Evolutionary conservation across 37 sponge, comb jelly and placozoan species (phyloP).

Genomic region (Hormiphora californensis): DNA sequence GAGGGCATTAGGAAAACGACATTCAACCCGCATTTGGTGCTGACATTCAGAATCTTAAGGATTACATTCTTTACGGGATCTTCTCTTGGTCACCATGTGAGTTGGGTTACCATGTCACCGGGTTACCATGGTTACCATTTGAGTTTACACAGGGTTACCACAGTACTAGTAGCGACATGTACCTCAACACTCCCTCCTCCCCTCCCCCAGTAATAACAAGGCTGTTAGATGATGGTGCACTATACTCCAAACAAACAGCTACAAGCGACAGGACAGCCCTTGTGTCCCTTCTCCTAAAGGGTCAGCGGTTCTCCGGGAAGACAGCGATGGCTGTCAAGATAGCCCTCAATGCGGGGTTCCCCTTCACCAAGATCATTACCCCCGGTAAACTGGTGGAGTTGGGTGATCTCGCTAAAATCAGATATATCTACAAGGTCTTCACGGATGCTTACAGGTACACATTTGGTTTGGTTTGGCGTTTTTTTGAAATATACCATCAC

Average conservation of each 20-base stretch:
- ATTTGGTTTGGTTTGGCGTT: too few relatives aligned
- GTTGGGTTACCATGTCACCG: background rate
- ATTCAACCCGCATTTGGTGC: slow-evolving; percentile 71
- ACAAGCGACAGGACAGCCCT: slow-evolving; percentile 66
- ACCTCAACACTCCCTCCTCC: background rate
- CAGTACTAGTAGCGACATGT: background rate
- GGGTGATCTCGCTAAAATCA: slow-evolving; percentile 75
- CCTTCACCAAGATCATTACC: slow-evolving; percentile 76
- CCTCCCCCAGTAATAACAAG: slow-evolving; percentile 23
- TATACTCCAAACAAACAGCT: slow-evolving; percentile 62
- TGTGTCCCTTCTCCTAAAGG: slow-evolving; percentile 76
- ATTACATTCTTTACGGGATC: slow-evolving; percentile 20
- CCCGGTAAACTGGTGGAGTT: slow-evolving; percentile 87
- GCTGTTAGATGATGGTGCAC: slow-evolving; percentile 64
- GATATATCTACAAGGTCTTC: slow-evolving; percentile 90
- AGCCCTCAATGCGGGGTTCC: slow-evolving; percentile 71
- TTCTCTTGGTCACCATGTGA: slow-evolving; percentile 28
- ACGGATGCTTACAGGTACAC: slow-evolving; percentile 98
- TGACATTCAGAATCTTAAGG: slow-evolving; percentile 2
- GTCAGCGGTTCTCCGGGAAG: slow-evolving; percentile 71
- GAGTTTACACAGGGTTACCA: too few relatives aligned
- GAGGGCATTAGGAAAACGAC: slow-evolving; percentile 77
- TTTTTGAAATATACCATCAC: too few relatives aligned
- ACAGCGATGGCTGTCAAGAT: slow-evolving; percentile 90
- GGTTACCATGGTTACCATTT: too few relatives aligned